phyloP scores from a whole-genome alignment of 2,888 invertebrate genomes.

The Cerastis leucographa region DNA sequence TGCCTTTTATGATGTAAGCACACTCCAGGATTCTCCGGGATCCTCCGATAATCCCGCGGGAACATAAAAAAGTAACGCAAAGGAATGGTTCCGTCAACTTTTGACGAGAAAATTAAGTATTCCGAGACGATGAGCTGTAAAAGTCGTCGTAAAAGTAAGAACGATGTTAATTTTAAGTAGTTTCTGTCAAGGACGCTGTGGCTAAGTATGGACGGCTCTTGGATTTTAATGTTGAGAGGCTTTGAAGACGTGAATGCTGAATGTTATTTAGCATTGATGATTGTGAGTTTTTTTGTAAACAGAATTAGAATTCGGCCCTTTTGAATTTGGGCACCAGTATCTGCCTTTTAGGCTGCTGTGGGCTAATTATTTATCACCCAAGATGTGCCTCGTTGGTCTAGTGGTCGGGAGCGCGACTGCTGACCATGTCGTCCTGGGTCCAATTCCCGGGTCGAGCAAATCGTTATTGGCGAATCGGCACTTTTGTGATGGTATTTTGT shows the following conservation, averaged over 20 bases:
- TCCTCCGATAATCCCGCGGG: slow-evolving; percentile 38
- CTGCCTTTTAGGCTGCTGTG: not conserved
- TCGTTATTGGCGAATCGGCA: no score
- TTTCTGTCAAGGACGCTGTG: slow-evolving; percentile 54
- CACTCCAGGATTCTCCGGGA: slow-evolving; percentile 28
- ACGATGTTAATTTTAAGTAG: slow-evolving; percentile 62
- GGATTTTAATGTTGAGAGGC: slow-evolving; percentile 35
- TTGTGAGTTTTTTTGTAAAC: not conserved
- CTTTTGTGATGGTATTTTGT: no score
- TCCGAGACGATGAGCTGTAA: slow-evolving; percentile 62
- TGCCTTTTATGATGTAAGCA: slow-evolving; percentile 59
- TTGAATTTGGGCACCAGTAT: not conserved
- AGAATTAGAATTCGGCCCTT: not conserved
- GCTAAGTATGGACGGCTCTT: slow-evolving; percentile 32
- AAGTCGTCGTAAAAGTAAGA: slow-evolving; percentile 55
- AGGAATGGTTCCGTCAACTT: slow-evolving; percentile 53
- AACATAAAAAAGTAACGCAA: slow-evolving; percentile 56
- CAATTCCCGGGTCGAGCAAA: no score
- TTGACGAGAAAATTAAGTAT: slow-evolving; percentile 63
- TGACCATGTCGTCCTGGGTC: no score
- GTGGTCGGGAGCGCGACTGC: no score
- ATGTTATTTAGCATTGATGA: slow-evolving; percentile 6
- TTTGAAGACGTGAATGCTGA: slow-evolving; percentile 18
- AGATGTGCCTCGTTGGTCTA: no score
- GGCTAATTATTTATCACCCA: no score